These are phyloP conservation scores for Ophiothrix spiculata DNA, from an alignment of 35 echinoderm and acorn worm species.

Conservation along the genomic window DNA sequence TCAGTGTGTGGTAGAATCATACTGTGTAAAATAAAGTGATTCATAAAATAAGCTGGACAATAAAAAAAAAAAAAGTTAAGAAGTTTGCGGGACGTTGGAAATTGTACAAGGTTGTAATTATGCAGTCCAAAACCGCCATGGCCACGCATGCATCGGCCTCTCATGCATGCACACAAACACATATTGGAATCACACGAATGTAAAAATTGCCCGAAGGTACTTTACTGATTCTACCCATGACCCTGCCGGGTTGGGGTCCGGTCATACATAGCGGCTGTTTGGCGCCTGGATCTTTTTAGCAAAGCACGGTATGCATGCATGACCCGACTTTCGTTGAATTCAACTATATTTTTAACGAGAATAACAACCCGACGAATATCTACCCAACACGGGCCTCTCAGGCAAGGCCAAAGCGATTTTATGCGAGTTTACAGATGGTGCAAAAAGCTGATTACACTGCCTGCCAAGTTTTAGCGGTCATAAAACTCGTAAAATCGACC, in stretches of 20 bases:
- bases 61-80: constrained; percentile 19
- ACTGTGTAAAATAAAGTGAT: constrained; percentile 1
- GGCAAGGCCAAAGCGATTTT: not conserved
- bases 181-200: not conserved
- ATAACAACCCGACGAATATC: not conserved
- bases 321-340: constrained; percentile 26
- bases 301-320: constrained; percentile 21
- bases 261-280: constrained; percentile 8
- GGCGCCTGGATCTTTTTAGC: constrained; percentile 5
- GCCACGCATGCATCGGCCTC: not conserved
- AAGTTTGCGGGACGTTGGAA: constrained; percentile 25
- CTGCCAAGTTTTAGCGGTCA: constrained; percentile 6
- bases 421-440: not conserved
- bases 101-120: constrained; percentile 26
- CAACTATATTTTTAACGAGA: not conserved
- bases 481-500: constrained; percentile 14
- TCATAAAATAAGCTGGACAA: constrained; percentile 16
- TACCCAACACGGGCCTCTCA: not conserved
- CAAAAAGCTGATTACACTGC: not conserved
- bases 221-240: constrained; percentile 3
- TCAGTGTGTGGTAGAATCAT: constrained; percentile 25
- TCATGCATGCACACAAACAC: constrained; percentile 2
- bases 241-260: constrained; percentile 41
- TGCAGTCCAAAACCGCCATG: constrained; percentile 18
- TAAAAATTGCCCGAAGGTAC: not conserved